phyloP scores from a whole-genome alignment of 2,797 vertebrate species.

The Rhinophrynus dorsalis region DNA sequence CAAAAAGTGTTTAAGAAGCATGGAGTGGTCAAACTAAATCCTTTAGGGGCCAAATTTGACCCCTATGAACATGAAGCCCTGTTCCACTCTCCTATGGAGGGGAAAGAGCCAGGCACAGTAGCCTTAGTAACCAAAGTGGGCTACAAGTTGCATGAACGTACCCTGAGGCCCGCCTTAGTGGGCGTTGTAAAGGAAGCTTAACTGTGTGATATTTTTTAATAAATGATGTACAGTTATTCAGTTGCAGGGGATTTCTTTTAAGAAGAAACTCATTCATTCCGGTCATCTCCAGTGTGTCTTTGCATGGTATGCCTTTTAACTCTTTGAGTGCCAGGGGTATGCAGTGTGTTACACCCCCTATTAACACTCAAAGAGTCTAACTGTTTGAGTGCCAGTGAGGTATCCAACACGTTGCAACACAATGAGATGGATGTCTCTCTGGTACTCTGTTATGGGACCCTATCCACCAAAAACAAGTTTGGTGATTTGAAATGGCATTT shows the following conservation, averaged over 20 bases:
- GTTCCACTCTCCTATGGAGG: conserved; percentile 83
- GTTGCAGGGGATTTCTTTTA: conserved; percentile 35
- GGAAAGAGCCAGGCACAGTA: conserved; percentile 86
- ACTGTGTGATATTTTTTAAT: conserved; percentile 34
- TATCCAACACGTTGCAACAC: no score
- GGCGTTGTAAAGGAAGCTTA: conserved; percentile 88
- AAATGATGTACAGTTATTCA: conserved; percentile 49
- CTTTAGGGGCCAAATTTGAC: conserved; percentile 87
- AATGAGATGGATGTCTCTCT: no score
- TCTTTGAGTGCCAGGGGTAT: no score
- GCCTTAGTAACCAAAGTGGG: conserved; percentile 91
- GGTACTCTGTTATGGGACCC: no score
- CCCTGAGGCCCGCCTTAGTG: conserved; percentile 89
- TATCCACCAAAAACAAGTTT: no score
- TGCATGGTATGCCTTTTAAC: no score
- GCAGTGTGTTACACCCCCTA: no score
- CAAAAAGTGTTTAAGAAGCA: conserved; percentile 96
- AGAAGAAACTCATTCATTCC: neutral
- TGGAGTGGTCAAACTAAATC: conserved; percentile 84
- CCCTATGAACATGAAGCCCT: conserved; percentile 95
- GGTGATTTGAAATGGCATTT: no score
- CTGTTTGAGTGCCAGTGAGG: no score
- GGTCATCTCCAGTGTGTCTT: neutral
- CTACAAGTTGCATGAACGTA: conserved; percentile 93
- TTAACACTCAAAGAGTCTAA: no score